These are phyloP conservation scores for Pelecanus crispus DNA, from an alignment of 2,113 vertebrate genomes.

Conservation along the genomic window DNA sequence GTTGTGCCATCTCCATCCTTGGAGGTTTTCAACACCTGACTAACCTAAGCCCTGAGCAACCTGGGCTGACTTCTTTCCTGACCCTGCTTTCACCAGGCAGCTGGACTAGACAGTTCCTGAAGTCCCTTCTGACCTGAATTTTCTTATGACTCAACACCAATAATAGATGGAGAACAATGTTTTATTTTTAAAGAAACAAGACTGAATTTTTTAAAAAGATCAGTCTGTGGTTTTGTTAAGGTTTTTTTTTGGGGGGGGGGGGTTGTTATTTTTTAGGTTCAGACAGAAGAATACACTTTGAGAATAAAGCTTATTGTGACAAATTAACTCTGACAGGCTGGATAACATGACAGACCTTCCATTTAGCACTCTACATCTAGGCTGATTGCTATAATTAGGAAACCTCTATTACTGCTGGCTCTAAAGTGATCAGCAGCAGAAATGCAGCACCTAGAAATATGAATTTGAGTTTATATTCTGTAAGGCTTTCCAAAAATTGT, in stretches of 20 bases:
- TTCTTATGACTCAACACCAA: background rate
- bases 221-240: fast-evolving
- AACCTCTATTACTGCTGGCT: background rate
- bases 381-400: background rate
- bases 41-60: background rate
- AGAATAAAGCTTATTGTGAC: background rate
- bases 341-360: background rate
- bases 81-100: background rate
- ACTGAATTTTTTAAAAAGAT: background rate
- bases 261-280: background rate
- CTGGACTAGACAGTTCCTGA: background rate
- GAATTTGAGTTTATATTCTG: background rate
- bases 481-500: background rate
- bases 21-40: fast-evolving
- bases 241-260: fast-evolving
- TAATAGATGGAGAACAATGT: background rate
- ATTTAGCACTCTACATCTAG: background rate
- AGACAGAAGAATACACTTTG: background rate
- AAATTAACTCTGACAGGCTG: background rate
- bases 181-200: background rate
- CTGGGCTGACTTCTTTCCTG: background rate
- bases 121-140: background rate
- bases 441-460: background rate
- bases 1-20: background rate
- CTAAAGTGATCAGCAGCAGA: background rate